A percentile compares a stretch with the other conserved stretches of the same genome.
phyloP scores from a whole-genome alignment of 2,797 vertebrate species.

The Scolopax rusticola region DNA sequence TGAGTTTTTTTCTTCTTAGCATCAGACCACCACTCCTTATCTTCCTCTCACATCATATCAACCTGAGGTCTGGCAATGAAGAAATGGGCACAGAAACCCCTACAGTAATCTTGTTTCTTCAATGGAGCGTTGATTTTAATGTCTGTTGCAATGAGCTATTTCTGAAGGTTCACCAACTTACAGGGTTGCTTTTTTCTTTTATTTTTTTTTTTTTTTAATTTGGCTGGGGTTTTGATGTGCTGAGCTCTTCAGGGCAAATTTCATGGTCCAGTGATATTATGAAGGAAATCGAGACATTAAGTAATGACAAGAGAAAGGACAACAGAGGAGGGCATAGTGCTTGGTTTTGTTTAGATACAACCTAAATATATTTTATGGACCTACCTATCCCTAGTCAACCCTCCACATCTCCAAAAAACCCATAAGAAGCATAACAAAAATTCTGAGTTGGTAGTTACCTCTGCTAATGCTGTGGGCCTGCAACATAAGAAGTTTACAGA shows the following conservation, averaged over 20 bases:
- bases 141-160: background rate
- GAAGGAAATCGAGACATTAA: slow-evolving; percentile 29
- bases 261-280: background rate
- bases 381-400: background rate
- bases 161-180: slow-evolving; percentile 1
- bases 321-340: background rate
- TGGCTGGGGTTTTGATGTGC: background rate
- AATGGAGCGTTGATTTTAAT: background rate
- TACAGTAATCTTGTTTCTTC: slow-evolving; percentile 17
- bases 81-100: slow-evolving; percentile 2
- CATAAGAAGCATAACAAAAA: background rate
- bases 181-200: background rate
- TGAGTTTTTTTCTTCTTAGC: background rate
- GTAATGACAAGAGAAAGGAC: slow-evolving; percentile 9
- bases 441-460: accelerated
- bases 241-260: slow-evolving; percentile 25
- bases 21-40: background rate
- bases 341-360: background rate
- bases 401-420: background rate
- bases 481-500: background rate
- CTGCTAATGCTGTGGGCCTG: background rate
- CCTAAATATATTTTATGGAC: background rate
- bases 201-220: background rate
- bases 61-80: background rate
- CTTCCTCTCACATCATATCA: background rate